These are phyloP conservation scores for Distichodus sexfasciatus DNA, from an alignment of 2,797 vertebrate species.

Conservation along the genomic window DNA sequence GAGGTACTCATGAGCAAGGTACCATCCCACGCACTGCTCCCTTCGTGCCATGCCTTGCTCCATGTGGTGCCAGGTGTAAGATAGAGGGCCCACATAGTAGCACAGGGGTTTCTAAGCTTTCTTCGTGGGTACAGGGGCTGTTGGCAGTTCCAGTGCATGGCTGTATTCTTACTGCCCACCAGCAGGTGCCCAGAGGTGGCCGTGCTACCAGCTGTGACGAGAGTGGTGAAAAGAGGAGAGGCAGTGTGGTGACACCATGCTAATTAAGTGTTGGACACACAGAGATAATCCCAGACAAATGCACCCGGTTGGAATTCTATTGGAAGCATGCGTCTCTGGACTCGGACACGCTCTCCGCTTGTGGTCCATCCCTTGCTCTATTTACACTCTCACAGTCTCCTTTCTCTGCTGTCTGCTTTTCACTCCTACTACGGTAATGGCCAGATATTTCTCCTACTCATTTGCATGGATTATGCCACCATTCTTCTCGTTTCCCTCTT, in stretches of 20 bases:
- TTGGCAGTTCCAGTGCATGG: slow-evolving; percentile 19
- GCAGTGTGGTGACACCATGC: slow-evolving; percentile 4
- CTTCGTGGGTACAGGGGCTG: slow-evolving; percentile 18
- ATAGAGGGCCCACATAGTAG: too few species aligned
- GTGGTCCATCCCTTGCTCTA: neutral
- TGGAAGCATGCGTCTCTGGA: slow-evolving; percentile 3
- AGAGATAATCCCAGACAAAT: slow-evolving; percentile 43
- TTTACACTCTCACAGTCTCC: neutral
- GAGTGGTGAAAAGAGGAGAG: neutral
- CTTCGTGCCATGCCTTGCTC: too few species aligned
- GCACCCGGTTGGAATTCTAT: slow-evolving; percentile 30
- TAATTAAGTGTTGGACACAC: slow-evolving; percentile 42
- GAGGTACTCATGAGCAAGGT: too few species aligned
- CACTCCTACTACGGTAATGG: slow-evolving; percentile 2
- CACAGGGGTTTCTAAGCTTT: slow-evolving; percentile 1
- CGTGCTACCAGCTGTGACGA: slow-evolving; percentile 38
- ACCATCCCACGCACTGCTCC: too few species aligned
- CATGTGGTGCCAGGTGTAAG: too few species aligned
- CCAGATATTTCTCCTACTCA: slow-evolving; percentile 1
- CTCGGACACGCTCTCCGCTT: neutral
- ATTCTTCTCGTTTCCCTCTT: slow-evolving; percentile 1
- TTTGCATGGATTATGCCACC: slow-evolving; percentile 34
- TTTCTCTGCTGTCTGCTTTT: slow-evolving; percentile 1
- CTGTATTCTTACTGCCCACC: slow-evolving; percentile 21
- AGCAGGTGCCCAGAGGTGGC: slow-evolving; percentile 18